Percentiles rank a stretch among this genome's conserved stretches.
Evolutionary conservation across 2,888 invertebrate genomes (phyloP).

Genomic region (Holacanthella duospinosa): DNA sequence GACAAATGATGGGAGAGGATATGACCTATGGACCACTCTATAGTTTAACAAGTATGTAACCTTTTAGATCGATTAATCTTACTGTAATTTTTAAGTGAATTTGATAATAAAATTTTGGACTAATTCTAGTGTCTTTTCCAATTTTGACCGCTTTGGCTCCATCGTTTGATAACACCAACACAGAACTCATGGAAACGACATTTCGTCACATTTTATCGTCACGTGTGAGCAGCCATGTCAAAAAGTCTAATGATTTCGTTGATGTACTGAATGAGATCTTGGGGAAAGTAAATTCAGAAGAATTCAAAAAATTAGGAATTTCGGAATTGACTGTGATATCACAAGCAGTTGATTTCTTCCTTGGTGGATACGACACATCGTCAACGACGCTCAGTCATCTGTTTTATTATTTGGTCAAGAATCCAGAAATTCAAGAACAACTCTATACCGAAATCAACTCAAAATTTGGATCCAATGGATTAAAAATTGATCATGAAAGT

Average conservation of each 20-base stretch:
- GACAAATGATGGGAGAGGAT: slow-evolving; percentile 25
- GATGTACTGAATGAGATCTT: slow-evolving; percentile 21
- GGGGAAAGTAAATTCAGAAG: slow-evolving; percentile 13
- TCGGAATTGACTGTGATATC: slow-evolving; percentile 23
- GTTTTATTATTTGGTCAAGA: slow-evolving; percentile 20
- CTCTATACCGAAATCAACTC: slow-evolving; percentile 22
- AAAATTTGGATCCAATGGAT: background rate
- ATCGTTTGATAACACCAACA: slow-evolving; percentile 15
- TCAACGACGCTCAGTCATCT: slow-evolving; percentile 23
- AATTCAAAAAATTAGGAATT: slow-evolving; percentile 22
- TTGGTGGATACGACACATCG: no score
- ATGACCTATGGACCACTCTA: slow-evolving; percentile 15
- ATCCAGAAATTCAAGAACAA: slow-evolving; percentile 25
- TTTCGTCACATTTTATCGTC: slow-evolving; percentile 19
- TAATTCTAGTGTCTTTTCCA: slow-evolving; percentile 27
- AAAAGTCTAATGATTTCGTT: slow-evolving; percentile 20
- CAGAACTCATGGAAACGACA: slow-evolving; percentile 20
- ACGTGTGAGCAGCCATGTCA: slow-evolving; percentile 11
- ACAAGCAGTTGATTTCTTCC: slow-evolving; percentile 32
- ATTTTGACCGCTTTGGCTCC: slow-evolving; percentile 24
- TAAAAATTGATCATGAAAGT: background rate
- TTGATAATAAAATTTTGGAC: background rate
- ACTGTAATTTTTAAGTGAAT: no score
- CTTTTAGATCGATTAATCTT: no score
- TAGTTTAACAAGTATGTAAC: slow-evolving; percentile 24